phyloP scores from a whole-genome alignment of 2,888 invertebrate genomes.

The Cosmopolites sordidus region DNA sequence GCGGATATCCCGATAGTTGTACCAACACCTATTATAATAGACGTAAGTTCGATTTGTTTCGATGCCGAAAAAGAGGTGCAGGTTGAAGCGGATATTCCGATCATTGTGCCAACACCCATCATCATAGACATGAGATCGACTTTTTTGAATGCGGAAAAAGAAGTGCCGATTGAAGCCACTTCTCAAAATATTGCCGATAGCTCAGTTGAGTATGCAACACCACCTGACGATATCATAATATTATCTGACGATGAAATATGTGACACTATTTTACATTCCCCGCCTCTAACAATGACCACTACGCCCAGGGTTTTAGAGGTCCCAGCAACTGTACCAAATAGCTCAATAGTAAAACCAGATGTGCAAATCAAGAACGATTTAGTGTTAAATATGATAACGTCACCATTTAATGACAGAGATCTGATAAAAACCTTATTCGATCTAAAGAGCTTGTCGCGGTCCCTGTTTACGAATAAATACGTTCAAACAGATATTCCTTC shows the following conservation, averaged over 20 bases:
- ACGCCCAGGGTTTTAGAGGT: too few relatives aligned
- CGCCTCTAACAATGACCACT: neutral
- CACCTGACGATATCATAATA: slow-evolving; percentile 22
- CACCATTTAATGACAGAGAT: slow-evolving; percentile 23
- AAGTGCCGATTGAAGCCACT: neutral
- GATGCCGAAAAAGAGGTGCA: too few relatives aligned
- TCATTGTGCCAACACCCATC: too few relatives aligned
- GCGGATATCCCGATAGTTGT: too few relatives aligned
- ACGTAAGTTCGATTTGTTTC: too few relatives aligned
- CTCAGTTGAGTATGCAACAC: too few relatives aligned
- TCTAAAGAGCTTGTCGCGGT: neutral
- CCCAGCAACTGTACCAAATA: neutral
- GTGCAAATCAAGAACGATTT: slow-evolving; percentile 26
- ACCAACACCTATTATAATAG: too few relatives aligned
- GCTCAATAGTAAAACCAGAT: slow-evolving; percentile 25
- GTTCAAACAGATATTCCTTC: slow-evolving; percentile 29
- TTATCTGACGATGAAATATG: slow-evolving; percentile 28
- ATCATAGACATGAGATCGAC: too few relatives aligned
- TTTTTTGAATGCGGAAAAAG: too few relatives aligned
- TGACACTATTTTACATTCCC: too few relatives aligned
- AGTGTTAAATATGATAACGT: slow-evolving; percentile 17
- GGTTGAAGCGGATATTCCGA: too few relatives aligned
- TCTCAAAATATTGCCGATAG: neutral
- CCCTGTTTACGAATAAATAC: neutral
- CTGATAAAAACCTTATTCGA: slow-evolving; percentile 27